Evolutionary conservation across 2,888 invertebrate species (phyloP).

Genomic region (Heliothis peltigera): DNA sequence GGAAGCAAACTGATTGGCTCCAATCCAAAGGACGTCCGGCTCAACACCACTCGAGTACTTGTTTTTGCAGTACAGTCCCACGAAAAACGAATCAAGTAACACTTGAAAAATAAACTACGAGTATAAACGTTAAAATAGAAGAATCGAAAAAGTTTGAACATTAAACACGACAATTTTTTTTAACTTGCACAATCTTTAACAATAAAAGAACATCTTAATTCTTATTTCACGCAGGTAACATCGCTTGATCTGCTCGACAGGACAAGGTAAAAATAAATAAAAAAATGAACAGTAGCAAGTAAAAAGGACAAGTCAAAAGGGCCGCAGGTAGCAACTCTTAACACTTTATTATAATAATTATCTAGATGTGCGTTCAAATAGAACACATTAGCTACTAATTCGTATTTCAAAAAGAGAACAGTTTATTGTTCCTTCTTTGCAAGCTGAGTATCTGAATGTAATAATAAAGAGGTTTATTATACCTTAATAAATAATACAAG

Average conservation of each 20-base stretch:
- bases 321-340: slow-evolving; percentile 74
- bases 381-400: slow-evolving; percentile 71
- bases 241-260: slow-evolving; percentile 52
- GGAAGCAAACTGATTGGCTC: slow-evolving; percentile 63
- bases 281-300: slow-evolving; percentile 65
- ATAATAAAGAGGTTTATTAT: slow-evolving; percentile 8
- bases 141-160: slow-evolving; percentile 14
- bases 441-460: slow-evolving; percentile 26
- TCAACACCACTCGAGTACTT: slow-evolving; percentile 53
- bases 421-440: slow-evolving; percentile 33
- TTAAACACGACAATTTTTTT: slow-evolving; percentile 13
- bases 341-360: slow-evolving; percentile 70
- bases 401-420: slow-evolving; percentile 27
- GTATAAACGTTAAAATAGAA: slow-evolving; percentile 12
- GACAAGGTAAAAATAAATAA: slow-evolving; percentile 43
- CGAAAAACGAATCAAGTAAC: slow-evolving; percentile 20
- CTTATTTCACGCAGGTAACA: slow-evolving; percentile 59
- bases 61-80: slow-evolving; percentile 45
- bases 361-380: slow-evolving; percentile 72
- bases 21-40: slow-evolving; percentile 63
- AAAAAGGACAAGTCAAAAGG: slow-evolving; percentile 66
- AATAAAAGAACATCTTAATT: slow-evolving; percentile 54
- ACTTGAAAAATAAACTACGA: too few species aligned
- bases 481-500: slow-evolving; percentile 7
- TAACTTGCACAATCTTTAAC: slow-evolving; percentile 49